Evolutionary conservation across 2,888 invertebrate species (phyloP).

Genomic region (Mythimna loreyi): DNA sequence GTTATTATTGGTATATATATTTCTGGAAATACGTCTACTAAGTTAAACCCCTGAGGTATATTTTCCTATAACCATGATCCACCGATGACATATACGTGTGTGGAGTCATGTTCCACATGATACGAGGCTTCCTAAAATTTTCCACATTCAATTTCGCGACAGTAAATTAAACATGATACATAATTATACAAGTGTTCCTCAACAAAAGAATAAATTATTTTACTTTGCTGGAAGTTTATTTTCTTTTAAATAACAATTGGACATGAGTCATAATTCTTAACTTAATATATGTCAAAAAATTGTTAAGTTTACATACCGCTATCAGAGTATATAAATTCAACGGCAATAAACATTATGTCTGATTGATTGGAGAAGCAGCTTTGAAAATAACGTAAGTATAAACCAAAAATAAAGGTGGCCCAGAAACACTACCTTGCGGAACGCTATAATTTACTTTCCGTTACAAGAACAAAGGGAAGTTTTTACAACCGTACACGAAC

Average conservation of each 20-base stretch:
- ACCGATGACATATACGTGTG: neutral
- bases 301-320: neutral
- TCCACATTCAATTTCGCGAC: slow-evolving; percentile 30
- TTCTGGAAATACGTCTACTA: neutral
- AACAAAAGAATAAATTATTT: slow-evolving; percentile 46
- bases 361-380: slow-evolving; percentile 13
- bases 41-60: neutral
- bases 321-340: too few relatives aligned
- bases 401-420: slow-evolving; percentile 7
- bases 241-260: slow-evolving; percentile 7
- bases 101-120: neutral
- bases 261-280: neutral
- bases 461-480: slow-evolving; percentile 4
- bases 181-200: slow-evolving; percentile 30
- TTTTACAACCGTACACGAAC: neutral
- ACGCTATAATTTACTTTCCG: slow-evolving; percentile 16
- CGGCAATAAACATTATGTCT: slow-evolving; percentile 1
- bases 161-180: neutral
- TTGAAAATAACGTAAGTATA: slow-evolving; percentile 17
- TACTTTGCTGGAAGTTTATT: slow-evolving; percentile 16
- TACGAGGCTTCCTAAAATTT: slow-evolving; percentile 11
- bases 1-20: slow-evolving; percentile 9
- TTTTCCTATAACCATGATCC: neutral
- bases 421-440: slow-evolving; percentile 34
- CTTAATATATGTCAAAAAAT: neutral